Percentiles rank a stretch among this genome's conserved stretches.
Evolutionary conservation across 2,888 invertebrate species (phyloP).

Genomic region (Aradus depressus): DNA sequence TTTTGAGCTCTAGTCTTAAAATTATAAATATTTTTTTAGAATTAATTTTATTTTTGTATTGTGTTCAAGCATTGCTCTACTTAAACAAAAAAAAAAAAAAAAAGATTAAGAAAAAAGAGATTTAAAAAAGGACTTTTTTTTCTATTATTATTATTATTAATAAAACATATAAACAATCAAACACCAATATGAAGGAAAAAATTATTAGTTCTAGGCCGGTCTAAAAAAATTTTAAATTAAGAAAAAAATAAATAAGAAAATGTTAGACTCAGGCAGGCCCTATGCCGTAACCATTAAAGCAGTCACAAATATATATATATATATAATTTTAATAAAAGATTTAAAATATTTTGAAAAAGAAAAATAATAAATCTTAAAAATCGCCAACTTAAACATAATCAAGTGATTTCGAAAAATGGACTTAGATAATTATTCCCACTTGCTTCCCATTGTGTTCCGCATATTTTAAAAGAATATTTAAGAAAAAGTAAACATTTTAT

Average conservation of each 20-base stretch:
- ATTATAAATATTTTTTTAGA: slow-evolving; percentile 21
- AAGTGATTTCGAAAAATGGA: slow-evolving; percentile 21
- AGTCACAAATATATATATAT: too few relatives aligned
- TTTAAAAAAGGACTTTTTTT: too few relatives aligned
- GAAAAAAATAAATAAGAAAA: too few relatives aligned
- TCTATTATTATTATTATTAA: too few relatives aligned
- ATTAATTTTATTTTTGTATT: slow-evolving; percentile 17
- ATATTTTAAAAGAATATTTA: slow-evolving; percentile 21
- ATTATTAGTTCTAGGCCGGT: slow-evolving; percentile 9
- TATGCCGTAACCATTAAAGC: slow-evolving; percentile 1
- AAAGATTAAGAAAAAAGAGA: too few relatives aligned
- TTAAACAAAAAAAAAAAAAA: too few relatives aligned
- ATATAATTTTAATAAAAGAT: too few relatives aligned
- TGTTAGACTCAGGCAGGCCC: slow-evolving; percentile 1
- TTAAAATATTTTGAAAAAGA: not conserved
- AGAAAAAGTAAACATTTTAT: slow-evolving; percentile 17
- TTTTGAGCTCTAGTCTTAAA: slow-evolving; percentile 22
- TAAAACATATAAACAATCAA: slow-evolving; percentile 26
- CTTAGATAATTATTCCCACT: slow-evolving; percentile 24
- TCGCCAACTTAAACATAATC: slow-evolving; percentile 27
- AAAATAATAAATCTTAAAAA: slow-evolving; percentile 11
- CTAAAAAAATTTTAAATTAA: too few relatives aligned
- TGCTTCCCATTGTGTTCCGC: slow-evolving; percentile 30
- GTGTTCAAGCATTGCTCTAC: slow-evolving; percentile 21
- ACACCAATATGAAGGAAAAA: slow-evolving; percentile 23